phyloP scores from a whole-genome alignment of 1,140 invertebrate species.

The Camponotus vicinus region DNA sequence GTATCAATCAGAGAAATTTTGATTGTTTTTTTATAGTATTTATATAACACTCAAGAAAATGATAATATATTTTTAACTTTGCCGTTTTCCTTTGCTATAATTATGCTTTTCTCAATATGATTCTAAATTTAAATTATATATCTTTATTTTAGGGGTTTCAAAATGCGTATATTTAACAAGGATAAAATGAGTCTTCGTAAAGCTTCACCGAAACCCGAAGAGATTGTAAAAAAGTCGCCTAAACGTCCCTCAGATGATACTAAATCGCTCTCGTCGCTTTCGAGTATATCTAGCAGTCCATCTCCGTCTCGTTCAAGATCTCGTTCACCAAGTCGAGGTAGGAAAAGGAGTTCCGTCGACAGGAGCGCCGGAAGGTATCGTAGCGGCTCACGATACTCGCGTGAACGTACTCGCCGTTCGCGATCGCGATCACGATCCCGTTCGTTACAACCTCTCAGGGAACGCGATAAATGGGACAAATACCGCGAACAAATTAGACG shows the following conservation, averaged over 20 bases:
- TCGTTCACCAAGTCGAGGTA: conserved; percentile 69
- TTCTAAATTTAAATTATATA: background rate
- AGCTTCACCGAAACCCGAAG: conserved; percentile 73
- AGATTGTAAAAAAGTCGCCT: conserved; percentile 71
- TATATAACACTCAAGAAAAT: background rate
- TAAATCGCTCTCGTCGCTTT: conserved; percentile 84
- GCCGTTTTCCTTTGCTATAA: background rate
- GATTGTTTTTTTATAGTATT: background rate
- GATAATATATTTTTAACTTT: background rate
- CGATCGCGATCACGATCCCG: conserved; percentile 78
- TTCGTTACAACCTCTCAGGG: conserved; percentile 78
- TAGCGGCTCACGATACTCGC: conserved; percentile 71
- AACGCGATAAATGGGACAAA: conserved; percentile 87
- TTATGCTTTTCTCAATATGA: background rate
- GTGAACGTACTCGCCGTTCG: conserved; percentile 72
- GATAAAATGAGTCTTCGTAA: conserved; percentile 82
- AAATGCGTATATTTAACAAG: conserved; percentile 84
- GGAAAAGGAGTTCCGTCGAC: conserved; percentile 65
- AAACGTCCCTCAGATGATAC: conserved; percentile 80
- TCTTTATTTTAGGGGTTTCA: conserved; percentile 79
- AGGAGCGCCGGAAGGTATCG: conserved; percentile 68
- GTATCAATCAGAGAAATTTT: background rate
- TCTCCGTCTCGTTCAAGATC: conserved; percentile 82
- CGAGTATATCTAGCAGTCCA: conserved; percentile 84
- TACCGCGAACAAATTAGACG: conserved; percentile 86